Conservation (phyloP, 2,797 vertebrate genomes). For the Melanotaenia maccullochi region DNA sequence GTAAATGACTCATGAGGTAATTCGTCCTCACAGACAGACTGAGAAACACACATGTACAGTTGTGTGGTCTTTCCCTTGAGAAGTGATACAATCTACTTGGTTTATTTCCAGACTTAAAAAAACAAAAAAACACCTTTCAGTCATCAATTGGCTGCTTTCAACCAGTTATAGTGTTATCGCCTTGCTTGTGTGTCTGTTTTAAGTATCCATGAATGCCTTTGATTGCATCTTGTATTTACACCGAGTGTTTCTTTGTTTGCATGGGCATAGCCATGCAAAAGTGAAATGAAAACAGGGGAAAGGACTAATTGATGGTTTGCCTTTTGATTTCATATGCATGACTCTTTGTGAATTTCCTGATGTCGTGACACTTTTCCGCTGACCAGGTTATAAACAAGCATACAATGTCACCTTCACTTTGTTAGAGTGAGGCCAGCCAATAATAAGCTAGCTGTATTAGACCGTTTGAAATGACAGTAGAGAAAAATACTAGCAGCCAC, state of each 20-base stretch:
- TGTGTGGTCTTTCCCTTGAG: slow-evolving; percentile 43
- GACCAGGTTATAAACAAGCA: slow-evolving; percentile 45
- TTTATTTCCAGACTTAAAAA: slow-evolving; percentile 33
- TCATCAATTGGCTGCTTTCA: slow-evolving; percentile 16
- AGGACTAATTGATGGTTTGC: slow-evolving; percentile 28
- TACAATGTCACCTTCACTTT: slow-evolving; percentile 53
- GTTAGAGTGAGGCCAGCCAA: slow-evolving; percentile 67
- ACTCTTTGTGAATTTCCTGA: slow-evolving; percentile 22
- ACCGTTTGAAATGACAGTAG: slow-evolving; percentile 73
- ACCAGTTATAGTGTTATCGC: slow-evolving; percentile 12
- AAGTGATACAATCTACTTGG: slow-evolving; percentile 38
- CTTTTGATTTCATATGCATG: slow-evolving; percentile 28
- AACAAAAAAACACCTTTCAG: slow-evolving; percentile 19
- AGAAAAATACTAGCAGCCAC: slow-evolving; percentile 85
- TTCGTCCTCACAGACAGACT: slow-evolving; percentile 59
- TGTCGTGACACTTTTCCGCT: slow-evolving; percentile 21
- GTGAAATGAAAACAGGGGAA: slow-evolving; percentile 17
- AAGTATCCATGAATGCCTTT: neutral
- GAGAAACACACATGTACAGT: slow-evolving; percentile 50
- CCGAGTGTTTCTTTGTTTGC: slow-evolving; percentile 24
- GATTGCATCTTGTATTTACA: neutral
- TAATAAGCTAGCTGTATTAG: slow-evolving; percentile 80
- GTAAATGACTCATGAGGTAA: slow-evolving; percentile 81
- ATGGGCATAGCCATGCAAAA: slow-evolving; percentile 7
- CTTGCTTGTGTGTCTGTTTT: slow-evolving; percentile 6